Base-by-base conservation (phyloP, 2,113 vertebrate genomes). In the Chinchilla lanigera region DNA sequence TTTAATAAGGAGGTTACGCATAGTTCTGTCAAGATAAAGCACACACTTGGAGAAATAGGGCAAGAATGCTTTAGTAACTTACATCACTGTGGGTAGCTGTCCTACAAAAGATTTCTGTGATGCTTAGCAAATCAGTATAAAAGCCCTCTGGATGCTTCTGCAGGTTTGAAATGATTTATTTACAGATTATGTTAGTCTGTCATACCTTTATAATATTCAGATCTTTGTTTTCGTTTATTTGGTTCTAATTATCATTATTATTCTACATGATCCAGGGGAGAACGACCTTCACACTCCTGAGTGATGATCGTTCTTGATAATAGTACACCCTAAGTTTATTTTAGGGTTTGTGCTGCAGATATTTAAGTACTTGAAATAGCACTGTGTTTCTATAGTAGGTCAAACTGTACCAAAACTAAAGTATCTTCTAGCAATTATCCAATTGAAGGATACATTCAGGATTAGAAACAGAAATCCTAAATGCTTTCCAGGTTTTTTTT, bases 401-500 rank as follows among this genome's bases (percentile, higher is more conserved):
- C 60, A 90, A 0, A 69, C 30, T n/a, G 44, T 24, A 83, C 33
- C 52, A 41, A 88, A 38, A 38, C 58, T 87, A 35, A 88, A 1
- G 7, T 92, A 30, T 89, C 58, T 13, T 58, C 90, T 81, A 71
- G 24, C 35, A 69, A 24, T 89, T 69, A 61, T 65, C 10, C 85
- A 65, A 22, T 47, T 85, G 81, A 89, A 83, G 58, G 28, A 19
- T 91, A 16, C 2, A 54, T 41, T 41, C 54, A 90, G 24, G 33
- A 38, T 93, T 67, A 69, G 69, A 94, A 96, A 67, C 24, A 88
- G 87, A 67, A 33, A 44, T 92, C 16, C 50, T 88, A 88, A 95
- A 92, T 81, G 41, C 77, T 94, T 95, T 89, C 71, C 60, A 89
- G 83, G 89, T 78, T 93, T 77, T 95, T 73, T 61, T n/a, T 80